phyloP scores from a whole-genome alignment of 2,888 invertebrate species.

The Heteromurus nitidus region DNA sequence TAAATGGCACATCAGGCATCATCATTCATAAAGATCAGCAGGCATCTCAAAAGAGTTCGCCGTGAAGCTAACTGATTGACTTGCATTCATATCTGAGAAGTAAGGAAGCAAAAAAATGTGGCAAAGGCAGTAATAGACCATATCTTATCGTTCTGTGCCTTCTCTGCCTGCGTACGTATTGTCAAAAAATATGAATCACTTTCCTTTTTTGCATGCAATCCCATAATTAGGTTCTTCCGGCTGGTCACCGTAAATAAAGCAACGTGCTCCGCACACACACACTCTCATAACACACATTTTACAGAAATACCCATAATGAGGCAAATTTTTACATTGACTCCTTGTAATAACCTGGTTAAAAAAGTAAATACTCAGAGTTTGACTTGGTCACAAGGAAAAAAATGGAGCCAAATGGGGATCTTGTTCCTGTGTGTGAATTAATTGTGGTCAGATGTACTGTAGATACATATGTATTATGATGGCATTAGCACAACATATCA shows the following conservation, averaged over 20 bases:
- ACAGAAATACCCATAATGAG: slow-evolving; percentile 3
- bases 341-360: slow-evolving; percentile 25
- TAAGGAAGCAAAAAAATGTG: not conserved
- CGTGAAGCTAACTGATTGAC: slow-evolving; percentile 1
- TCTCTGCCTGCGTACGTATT: no score
- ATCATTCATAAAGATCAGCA: slow-evolving; percentile 3
- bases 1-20: no score
- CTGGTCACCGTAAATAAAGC: slow-evolving; percentile 34
- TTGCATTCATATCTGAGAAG: no score
- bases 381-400: slow-evolving; percentile 27
- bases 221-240: slow-evolving; percentile 59
- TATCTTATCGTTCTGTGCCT: no score
- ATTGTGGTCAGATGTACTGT: slow-evolving; percentile 23
- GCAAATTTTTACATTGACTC: slow-evolving; percentile 39
- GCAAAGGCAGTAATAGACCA: not conserved
- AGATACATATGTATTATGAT: slow-evolving; percentile 22
- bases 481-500: not conserved
- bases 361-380: slow-evolving; percentile 31
- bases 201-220: slow-evolving; percentile 38
- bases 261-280: no score
- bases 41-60: not conserved
- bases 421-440: slow-evolving; percentile 24
- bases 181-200: slow-evolving; percentile 25
- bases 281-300: not conserved
- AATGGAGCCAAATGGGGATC: not conserved